These are phyloP conservation scores for Tupaia tana DNA, from an alignment of 2,113 vertebrate genomes.

Conservation along the genomic window DNA sequence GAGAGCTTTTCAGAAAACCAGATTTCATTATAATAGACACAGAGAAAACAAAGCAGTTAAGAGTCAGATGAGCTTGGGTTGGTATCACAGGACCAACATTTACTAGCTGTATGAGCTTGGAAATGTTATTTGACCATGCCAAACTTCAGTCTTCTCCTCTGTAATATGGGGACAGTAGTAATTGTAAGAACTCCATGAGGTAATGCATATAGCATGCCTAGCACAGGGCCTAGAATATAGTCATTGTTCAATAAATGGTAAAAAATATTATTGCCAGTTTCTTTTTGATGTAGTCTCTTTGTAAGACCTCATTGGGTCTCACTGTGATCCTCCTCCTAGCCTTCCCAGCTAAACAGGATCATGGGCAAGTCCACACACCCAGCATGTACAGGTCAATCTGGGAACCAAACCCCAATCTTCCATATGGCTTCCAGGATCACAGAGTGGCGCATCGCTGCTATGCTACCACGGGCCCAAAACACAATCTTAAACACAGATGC, in stretches of 20 bases:
- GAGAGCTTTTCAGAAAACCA: constrained; percentile 36
- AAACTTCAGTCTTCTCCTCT: constrained; percentile 49
- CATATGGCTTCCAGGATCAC: no score
- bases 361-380: no score
- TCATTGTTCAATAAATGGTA: constrained; percentile 31
- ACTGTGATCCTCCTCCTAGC: no score
- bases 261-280: constrained; percentile 41
- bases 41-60: constrained; percentile 1
- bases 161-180: background rate
- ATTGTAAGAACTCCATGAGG: constrained; percentile 21
- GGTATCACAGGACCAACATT: background rate
- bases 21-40: constrained; percentile 29
- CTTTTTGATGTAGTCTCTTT: constrained; percentile 41
- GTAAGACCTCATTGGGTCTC: background rate
- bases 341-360: no score
- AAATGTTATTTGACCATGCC: background rate
- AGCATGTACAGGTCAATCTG: no score
- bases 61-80: constrained; percentile 19
- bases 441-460: no score
- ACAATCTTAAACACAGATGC: no score
- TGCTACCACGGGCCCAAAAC: no score
- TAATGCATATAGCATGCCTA: constrained; percentile 25
- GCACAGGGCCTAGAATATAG: constrained; percentile 31
- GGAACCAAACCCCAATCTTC: no score
- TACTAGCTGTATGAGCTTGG: background rate